Conservation (phyloP, 2,888 invertebrate species). For the Hypercompe scribonia region DNA sequence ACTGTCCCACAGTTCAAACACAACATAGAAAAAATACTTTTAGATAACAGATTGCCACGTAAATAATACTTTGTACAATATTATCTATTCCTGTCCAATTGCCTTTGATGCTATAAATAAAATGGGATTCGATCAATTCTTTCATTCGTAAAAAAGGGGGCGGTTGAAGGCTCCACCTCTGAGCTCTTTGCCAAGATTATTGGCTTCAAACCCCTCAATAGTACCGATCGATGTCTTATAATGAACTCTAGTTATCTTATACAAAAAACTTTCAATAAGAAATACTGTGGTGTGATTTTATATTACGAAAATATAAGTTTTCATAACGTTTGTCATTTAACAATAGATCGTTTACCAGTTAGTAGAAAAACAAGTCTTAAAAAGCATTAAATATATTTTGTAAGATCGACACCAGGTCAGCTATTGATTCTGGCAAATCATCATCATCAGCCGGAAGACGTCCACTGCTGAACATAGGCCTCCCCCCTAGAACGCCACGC, state of each 20-base stretch:
- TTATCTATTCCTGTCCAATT: not conserved
- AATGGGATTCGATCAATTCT: not conserved
- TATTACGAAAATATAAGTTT: too few relatives aligned
- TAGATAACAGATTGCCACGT: not conserved
- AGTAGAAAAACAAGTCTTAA: too few relatives aligned
- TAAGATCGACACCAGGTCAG: too few relatives aligned
- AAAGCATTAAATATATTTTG: too few relatives aligned
- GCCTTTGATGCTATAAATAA: not conserved
- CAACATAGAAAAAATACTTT: too few relatives aligned
- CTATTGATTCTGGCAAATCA: too few relatives aligned
- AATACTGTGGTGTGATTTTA: not conserved
- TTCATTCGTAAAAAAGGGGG: not conserved
- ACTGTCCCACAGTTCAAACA: too few relatives aligned
- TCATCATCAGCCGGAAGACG: too few relatives aligned
- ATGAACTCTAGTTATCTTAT: not conserved
- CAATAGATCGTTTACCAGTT: too few relatives aligned
- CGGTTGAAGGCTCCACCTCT: not conserved
- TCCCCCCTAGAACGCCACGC: too few relatives aligned
- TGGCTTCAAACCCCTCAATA: not conserved
- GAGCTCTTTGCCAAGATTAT: not conserved
- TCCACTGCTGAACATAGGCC: too few relatives aligned
- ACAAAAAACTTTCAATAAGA: not conserved
- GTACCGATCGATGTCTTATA: not conserved
- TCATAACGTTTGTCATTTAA: too few relatives aligned
- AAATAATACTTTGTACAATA: not conserved